Evolutionary conservation across 2,888 invertebrate genomes (phyloP).

Genomic region (Desoria tigrina): DNA sequence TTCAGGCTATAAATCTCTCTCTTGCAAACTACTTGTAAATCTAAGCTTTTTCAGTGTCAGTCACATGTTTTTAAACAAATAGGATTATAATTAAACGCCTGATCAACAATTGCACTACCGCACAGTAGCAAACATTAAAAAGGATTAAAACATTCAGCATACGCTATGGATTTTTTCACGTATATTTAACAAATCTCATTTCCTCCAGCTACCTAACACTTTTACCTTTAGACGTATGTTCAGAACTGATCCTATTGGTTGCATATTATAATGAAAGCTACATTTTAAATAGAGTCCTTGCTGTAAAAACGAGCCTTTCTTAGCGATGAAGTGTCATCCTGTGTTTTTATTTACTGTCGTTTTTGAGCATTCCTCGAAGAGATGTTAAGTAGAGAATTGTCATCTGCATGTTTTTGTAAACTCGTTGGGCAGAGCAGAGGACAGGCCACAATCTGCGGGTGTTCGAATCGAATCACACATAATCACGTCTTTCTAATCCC

Average conservation of each 20-base stretch:
- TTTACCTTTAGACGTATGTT: no score
- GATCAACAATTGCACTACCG: no score
- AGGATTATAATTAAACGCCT: no score
- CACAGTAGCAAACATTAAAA: no score
- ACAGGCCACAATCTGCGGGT: constrained; percentile 1
- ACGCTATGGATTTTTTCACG: no score
- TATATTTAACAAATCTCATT: no score
- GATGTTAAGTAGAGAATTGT: constrained; percentile 4
- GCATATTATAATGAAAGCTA: constrained; percentile 17
- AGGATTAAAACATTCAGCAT: no score
- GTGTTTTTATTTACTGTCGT: constrained; percentile 22
- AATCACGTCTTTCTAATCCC: neutral
- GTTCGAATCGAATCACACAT: constrained; percentile 5
- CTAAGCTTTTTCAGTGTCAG: no score
- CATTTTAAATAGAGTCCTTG: constrained; percentile 28
- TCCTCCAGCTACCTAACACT: no score
- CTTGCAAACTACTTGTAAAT: no score
- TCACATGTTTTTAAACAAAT: no score
- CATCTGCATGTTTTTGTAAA: neutral
- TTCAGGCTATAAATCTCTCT: no score
- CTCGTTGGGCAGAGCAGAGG: neutral
- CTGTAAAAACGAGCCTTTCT: constrained; percentile 10
- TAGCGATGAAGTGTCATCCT: constrained; percentile 33
- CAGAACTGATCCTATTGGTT: neutral
- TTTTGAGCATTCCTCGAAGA: neutral